These are phyloP conservation scores for Sympetrum striolatum DNA, from an alignment of 2,888 invertebrate species.

Conservation along the genomic window DNA sequence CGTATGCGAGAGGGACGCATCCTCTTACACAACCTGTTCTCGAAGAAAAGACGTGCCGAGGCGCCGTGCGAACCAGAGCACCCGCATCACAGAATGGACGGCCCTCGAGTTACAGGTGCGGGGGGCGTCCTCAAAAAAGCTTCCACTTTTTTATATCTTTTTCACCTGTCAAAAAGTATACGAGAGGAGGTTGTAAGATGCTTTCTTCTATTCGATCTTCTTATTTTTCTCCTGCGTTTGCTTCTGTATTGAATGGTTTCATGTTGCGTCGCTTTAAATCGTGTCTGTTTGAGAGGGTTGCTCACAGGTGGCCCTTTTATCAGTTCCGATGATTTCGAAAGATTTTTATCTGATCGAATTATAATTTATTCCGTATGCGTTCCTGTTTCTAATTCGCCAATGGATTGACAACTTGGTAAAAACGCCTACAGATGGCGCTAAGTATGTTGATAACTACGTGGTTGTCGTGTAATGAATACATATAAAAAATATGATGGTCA, in stretches of 20 bases:
- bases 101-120: neutral
- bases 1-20: neutral
- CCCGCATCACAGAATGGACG: neutral
- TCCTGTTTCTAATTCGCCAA: too few species aligned
- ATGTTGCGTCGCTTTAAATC: neutral
- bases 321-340: too few species aligned
- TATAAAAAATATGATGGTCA: too few species aligned
- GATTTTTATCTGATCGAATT: too few species aligned
- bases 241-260: neutral
- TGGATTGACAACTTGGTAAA: too few species aligned
- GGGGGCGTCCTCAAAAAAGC: neutral
- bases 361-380: too few species aligned
- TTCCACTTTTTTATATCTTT: neutral
- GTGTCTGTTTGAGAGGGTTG: neutral
- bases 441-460: too few species aligned
- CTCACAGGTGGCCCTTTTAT: neutral
- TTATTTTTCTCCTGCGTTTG: neutral
- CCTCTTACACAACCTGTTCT: slow-evolving; percentile 38
- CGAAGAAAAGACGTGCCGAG: neutral
- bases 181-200: neutral
- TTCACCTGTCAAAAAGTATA: neutral
- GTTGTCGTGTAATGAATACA: too few species aligned
- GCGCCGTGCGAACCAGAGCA: neutral
- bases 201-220: neutral
- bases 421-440: too few species aligned